phyloP scores from a whole-genome alignment of 2,888 invertebrate species.

The Sinotaia quadrata region DNA sequence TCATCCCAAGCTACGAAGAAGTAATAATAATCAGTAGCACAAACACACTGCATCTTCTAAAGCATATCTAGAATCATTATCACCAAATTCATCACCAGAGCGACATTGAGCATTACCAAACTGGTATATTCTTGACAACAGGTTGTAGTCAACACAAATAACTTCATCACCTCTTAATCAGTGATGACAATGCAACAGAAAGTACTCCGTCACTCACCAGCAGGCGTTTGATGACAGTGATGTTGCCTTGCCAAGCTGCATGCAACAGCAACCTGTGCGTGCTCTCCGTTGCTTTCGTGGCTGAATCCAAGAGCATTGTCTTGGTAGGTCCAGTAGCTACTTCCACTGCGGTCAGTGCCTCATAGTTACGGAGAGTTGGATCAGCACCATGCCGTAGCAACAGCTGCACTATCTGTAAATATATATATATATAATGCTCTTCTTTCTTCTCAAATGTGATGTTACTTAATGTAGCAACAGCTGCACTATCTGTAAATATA shows the following conservation, averaged over 20 bases:
- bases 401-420: conserved; percentile 64
- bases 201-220: conserved; percentile 47
- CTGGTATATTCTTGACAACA: too few species aligned
- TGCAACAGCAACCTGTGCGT: conserved; percentile 66
- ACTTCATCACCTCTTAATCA: too few species aligned
- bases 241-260: conserved; percentile 70
- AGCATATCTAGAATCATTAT: too few species aligned
- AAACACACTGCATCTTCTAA: too few species aligned
- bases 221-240: conserved; percentile 59
- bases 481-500: conserved; percentile 63
- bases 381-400: conserved; percentile 68
- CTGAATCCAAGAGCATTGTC: conserved; percentile 63
- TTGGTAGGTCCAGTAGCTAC: conserved; percentile 64
- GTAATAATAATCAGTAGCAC: too few species aligned
- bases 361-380: conserved; percentile 68
- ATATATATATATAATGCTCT: too few species aligned
- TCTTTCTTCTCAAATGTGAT: too few species aligned
- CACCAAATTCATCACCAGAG: too few species aligned
- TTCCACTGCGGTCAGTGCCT: conserved; percentile 67
- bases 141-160: too few species aligned
- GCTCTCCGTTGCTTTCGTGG: conserved; percentile 56
- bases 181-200: too few species aligned
- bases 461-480: conserved; percentile 61
- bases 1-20: too few species aligned
- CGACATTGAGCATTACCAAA: too few species aligned